Percentiles rank a stretch among this genome's conserved stretches.
phyloP scores from a whole-genome alignment of 2,113 vertebrate species.

The Anas platyrhynchos region DNA sequence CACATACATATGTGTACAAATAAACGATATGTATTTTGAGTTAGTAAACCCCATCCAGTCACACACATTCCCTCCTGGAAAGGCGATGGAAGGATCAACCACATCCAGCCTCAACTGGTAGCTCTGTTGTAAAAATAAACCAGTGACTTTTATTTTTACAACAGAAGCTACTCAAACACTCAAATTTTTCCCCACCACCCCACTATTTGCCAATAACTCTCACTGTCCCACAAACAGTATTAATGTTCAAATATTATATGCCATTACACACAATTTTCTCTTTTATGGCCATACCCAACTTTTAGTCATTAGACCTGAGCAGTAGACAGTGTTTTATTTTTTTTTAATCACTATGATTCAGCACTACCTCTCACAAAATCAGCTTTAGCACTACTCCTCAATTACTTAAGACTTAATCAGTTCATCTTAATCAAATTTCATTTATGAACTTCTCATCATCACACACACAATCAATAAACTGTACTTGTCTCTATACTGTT shows the following conservation, averaged over 20 bases:
- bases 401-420: background rate
- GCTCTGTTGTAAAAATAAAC: slow-evolving; percentile 1
- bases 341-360: background rate
- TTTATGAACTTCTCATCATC: background rate
- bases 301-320: background rate
- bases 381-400: background rate
- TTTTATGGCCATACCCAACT: background rate
- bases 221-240: background rate
- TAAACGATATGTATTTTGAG: background rate
- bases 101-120: background rate
- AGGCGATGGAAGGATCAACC: background rate
- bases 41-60: background rate
- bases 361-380: background rate
- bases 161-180: background rate
- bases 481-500: background rate
- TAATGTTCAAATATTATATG: background rate
- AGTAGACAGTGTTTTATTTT: background rate
- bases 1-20: background rate
- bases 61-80: background rate
- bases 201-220: background rate
- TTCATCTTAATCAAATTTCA: background rate
- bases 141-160: background rate
- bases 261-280: background rate
- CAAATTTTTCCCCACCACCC: background rate
- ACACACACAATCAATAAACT: background rate